Evolutionary conservation across 2,888 invertebrate genomes (phyloP), one percentile per base, ranked within the genome.

Genomic region (Eugnorisma glareosa): DNA sequence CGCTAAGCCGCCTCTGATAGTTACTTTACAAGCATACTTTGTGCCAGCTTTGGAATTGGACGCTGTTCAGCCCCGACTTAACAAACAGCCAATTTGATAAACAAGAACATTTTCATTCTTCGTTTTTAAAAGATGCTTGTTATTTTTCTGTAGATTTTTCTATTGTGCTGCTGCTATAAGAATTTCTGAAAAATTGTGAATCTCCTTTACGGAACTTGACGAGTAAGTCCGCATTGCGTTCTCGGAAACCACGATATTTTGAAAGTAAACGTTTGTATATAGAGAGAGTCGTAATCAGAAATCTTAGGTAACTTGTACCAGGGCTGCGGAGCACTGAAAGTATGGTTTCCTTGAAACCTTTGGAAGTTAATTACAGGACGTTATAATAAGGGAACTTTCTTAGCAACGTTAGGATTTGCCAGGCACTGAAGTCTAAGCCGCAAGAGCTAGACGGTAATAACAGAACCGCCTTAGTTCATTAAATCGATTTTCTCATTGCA

Each of bases 231-330:
- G 28, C 37, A 18, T 31, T 61, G 31, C 13, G 21, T 75, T 63
- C n/a, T 35, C n/a, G 11, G 5, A 73, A 75, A 61, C 28, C 6
- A 31, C 15, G n/a, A 43, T 21, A 31, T 63, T 66, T 40, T 31
- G 21, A 72, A 72, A 51, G 43, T 31, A 51, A 59, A 67, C 21
- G 15, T 59, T 43, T 43, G n/a, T 35, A 37, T 28, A 24, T n/a
- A 40, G 21, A 67, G 31, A 63, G 31, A 78, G 37, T 78, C 73
- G 73, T 67, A 54, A 73, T 63, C 54, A 73, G 54, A 73, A 63
- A 67, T 57, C 61, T 67, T 68, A 40, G 54, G 54, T n/a, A 67
- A 73, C 51, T 67, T 54, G 45, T 54, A 67, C 40, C 35, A 51
- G 15, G 51, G 10, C 54, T 28, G 8, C 59, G 59, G 51, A 37